These are phyloP conservation scores for Electrona antarctica DNA, from an alignment of 2,113 vertebrate genomes.

Conservation along the genomic window DNA sequence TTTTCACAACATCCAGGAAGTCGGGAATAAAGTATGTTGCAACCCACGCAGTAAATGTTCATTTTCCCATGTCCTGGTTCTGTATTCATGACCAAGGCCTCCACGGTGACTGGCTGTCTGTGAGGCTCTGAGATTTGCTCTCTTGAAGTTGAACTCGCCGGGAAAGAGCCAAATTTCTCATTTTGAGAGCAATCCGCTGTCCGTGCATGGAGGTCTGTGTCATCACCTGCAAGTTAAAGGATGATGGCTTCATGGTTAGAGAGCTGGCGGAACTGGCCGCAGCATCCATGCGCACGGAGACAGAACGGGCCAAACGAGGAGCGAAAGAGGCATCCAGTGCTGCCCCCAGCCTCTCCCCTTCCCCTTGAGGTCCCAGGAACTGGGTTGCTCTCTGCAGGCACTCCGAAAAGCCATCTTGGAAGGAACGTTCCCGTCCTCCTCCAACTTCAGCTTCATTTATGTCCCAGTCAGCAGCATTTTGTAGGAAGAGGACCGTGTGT, in stretches of 20 bases:
- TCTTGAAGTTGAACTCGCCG: not conserved
- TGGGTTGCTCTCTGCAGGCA: conserved; percentile 65
- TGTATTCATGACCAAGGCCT: conserved; percentile 26
- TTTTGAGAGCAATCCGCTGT: not conserved
- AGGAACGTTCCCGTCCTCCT: conserved; percentile 37
- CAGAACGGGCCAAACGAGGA: conserved; percentile 2
- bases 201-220: not conserved
- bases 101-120: conserved; percentile 10
- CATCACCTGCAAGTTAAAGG: not conserved
- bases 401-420: conserved; percentile 68
- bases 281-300: not conserved
- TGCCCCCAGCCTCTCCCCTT: conserved; percentile 39
- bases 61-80: too few species aligned
- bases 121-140: not conserved
- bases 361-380: conserved; percentile 65
- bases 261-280: not conserved
- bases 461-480: conserved; percentile 9
- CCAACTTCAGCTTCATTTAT: conserved; percentile 5
- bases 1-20: conserved; percentile 2
- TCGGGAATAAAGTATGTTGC: too few species aligned
- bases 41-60: conserved; percentile 4
- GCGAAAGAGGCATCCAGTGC: conserved; percentile 29
- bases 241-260: not conserved
- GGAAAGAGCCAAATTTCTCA: not conserved
- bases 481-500: conserved; percentile 67